Evolutionary conservation across 2,888 invertebrate genomes (phyloP).

Genomic region (Cabera pusaria): DNA sequence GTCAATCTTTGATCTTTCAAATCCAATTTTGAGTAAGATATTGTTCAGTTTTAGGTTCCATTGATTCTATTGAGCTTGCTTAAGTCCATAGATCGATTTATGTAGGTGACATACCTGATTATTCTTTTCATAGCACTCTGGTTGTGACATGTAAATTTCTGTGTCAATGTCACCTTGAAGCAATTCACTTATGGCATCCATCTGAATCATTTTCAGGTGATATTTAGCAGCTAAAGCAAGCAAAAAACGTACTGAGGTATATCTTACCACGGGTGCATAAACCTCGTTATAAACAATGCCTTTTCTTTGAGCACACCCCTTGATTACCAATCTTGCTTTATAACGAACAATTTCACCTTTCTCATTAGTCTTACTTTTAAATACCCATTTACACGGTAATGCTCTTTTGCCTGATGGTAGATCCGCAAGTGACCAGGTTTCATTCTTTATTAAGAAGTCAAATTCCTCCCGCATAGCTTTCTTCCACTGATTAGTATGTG

Average conservation of each 20-base stretch:
- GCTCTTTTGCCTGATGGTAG: too few species aligned
- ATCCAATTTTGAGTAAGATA: slow-evolving; percentile 12
- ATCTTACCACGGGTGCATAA: slow-evolving; percentile 30
- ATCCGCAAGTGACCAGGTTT: too few species aligned
- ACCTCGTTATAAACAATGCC: slow-evolving; percentile 29
- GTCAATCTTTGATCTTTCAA: not conserved
- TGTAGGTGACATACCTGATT: slow-evolving; percentile 28
- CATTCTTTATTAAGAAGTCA: too few species aligned
- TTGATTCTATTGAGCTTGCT: slow-evolving; percentile 29
- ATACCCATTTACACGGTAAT: slow-evolving; percentile 21
- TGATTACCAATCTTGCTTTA: slow-evolving; percentile 20
- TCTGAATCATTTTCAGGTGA: slow-evolving; percentile 25
- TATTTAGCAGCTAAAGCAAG: slow-evolving; percentile 24
- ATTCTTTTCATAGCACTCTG: slow-evolving; percentile 15
- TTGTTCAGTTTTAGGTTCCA: slow-evolving; percentile 31
- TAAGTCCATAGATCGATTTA: slow-evolving; percentile 31
- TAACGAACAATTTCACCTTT: slow-evolving; percentile 2
- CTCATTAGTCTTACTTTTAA: slow-evolving; percentile 16
- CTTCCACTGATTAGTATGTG: too few species aligned
- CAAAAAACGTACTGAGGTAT: slow-evolving; percentile 6
- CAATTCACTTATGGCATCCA: slow-evolving; percentile 34
- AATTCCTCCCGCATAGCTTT: too few species aligned
- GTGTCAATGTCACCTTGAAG: slow-evolving; percentile 33
- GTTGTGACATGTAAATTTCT: slow-evolving; percentile 35
- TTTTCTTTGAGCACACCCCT: slow-evolving; percentile 27